Base-by-base conservation (phyloP, 2,888 invertebrate species). In the Harmothoe impar region DNA sequence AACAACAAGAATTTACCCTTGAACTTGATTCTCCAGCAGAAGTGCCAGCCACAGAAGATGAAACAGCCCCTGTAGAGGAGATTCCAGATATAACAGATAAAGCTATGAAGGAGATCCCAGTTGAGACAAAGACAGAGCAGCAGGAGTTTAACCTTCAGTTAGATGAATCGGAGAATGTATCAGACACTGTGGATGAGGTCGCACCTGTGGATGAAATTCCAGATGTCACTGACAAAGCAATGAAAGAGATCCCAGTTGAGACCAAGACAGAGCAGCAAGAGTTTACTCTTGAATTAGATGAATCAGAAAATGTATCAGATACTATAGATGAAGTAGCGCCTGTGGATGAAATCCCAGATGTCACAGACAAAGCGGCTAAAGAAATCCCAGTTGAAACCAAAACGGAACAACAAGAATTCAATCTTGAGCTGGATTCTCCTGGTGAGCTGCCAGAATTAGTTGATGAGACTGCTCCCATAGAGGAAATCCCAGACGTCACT, bases 161-260 rank as follows among this genome's bases (percentile, higher is more conserved):
- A 3, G 56, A 86, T 29, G 0, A 52, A 5, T 15, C 52, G 0
- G 54, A 20, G 0, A 7, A n/a, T 1, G 29, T 86, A 0, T 7
- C 52, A 54, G 56, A 29, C 20, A 86, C 86, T 5, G 20, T 54
- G 5, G 86, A 86, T 52, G 86, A 86, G 33, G n/a, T 52, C 0
- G 54, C 54, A 1, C 54, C 86, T 29, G 56, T 91, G 3, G 56
- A 68, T 12, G 33, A 72, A n/a, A 90, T 90, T 23, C 78, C 90
- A 17, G 54, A 20, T 78, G 43, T 25, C 51, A 35, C 88, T 17
- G 86, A 89, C 33, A 20, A 81, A 62, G 25, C 81, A 52, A 68
- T 56, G 43, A 89, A 68, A n/a, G 56, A 84, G 12, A 54, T 91
- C 31, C 62, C 56, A 90, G 90, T 72, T 29, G 90, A 68, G 20